Percentiles rank a stretch among this genome's conserved stretches.
These are phyloP conservation scores for Microlaimidae sp. DNA, from an alignment of 2,888 invertebrate species.

Conservation along the genomic window DNA sequence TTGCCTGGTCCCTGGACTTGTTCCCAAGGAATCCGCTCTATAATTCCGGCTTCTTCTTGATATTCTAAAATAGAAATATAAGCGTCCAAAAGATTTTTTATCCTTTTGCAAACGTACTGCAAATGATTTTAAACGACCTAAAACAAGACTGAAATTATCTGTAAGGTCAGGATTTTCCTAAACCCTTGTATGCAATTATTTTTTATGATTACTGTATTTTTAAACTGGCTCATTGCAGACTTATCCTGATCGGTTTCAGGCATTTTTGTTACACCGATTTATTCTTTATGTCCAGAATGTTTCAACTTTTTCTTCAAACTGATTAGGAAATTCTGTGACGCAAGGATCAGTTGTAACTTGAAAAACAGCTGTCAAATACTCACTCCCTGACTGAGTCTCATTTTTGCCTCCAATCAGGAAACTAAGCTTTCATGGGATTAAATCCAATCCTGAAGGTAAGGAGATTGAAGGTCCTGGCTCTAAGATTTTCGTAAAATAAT, in stretches of 20 bases:
- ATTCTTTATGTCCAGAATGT: not conserved
- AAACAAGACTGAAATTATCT: not conserved
- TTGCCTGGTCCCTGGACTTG: not conserved
- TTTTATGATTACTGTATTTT: not conserved
- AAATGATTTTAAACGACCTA: not conserved
- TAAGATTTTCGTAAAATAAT: not conserved
- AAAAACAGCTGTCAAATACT: too few species aligned
- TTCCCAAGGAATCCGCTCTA: slow-evolving; percentile 1
- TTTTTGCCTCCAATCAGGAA: not conserved
- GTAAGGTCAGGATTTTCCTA: not conserved
- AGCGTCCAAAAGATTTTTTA: not conserved
- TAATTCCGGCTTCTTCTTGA: slow-evolving; percentile 8
- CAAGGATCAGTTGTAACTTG: too few species aligned
- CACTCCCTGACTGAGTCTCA: not conserved
- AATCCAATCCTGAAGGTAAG: not conserved
- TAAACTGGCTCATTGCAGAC: not conserved
- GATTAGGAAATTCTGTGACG: too few species aligned
- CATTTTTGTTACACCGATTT: not conserved
- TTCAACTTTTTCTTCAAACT: too few species aligned
- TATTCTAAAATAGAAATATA: slow-evolving; percentile 1
- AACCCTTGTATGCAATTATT: not conserved
- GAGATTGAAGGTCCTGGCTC: not conserved
- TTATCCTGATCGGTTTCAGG: too few species aligned
- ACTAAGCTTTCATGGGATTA: not conserved
- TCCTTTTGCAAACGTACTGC: not conserved